phyloP scores from a whole-genome alignment of 2,797 vertebrate species.

The Setipinna tenuifilis region DNA sequence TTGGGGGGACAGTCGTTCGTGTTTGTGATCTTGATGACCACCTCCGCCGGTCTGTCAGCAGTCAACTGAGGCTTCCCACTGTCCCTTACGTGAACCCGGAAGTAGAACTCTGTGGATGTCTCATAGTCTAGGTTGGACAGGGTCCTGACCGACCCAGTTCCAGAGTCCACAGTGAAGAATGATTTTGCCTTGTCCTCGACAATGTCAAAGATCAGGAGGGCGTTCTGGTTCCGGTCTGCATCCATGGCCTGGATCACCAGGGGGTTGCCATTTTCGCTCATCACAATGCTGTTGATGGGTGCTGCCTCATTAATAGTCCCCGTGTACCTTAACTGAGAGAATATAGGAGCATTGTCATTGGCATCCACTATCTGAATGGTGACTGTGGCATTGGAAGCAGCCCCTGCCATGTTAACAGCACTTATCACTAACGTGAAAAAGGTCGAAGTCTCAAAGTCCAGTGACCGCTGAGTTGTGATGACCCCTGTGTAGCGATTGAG shows the following conservation, averaged over 20 bases:
- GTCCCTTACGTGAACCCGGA: slow-evolving; percentile 90
- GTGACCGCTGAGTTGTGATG: slow-evolving; percentile 81
- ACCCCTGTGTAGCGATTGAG: slow-evolving; percentile 92
- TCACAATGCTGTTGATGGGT: slow-evolving; percentile 87
- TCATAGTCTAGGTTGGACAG: slow-evolving; percentile 90
- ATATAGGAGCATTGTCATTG: slow-evolving; percentile 89
- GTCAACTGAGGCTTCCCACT: slow-evolving; percentile 82
- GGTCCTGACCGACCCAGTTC: slow-evolving; percentile 91
- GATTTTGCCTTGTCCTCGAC: slow-evolving; percentile 84
- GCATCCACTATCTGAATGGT: slow-evolving; percentile 87
- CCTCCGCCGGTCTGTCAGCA: slow-evolving; percentile 87
- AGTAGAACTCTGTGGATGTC: slow-evolving; percentile 84
- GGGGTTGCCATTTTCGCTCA: slow-evolving; percentile 83
- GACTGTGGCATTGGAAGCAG: slow-evolving; percentile 82
- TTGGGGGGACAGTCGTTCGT: slow-evolving; percentile 95
- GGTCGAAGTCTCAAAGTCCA: slow-evolving; percentile 87
- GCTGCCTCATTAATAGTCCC: slow-evolving; percentile 92
- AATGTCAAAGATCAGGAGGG: slow-evolving; percentile 90
- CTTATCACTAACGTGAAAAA: slow-evolving; percentile 82
- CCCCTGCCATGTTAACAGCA: slow-evolving; percentile 89
- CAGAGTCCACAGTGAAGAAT: slow-evolving; percentile 93
- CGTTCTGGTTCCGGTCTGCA: slow-evolving; percentile 88
- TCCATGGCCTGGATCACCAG: slow-evolving; percentile 90
- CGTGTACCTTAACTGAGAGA: slow-evolving; percentile 81
- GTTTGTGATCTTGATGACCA: slow-evolving; percentile 88